Percentiles rank a stretch among this genome's conserved stretches.
Conservation (phyloP, 2,888 invertebrate species). For the Venusia cambrica region DNA sequence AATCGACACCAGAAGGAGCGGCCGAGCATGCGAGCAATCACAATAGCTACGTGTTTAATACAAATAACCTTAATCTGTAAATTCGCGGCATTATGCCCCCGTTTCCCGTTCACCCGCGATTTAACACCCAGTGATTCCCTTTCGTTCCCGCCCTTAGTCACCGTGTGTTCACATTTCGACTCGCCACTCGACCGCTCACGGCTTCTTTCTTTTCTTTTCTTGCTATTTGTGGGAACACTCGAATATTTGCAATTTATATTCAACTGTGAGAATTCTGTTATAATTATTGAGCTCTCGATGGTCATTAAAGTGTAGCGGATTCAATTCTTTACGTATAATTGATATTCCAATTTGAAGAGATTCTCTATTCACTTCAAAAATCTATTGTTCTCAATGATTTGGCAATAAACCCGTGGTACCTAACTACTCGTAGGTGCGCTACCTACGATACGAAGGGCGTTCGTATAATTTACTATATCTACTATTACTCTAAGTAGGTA, state of each 20-base stretch:
- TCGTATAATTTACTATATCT: too few relatives aligned
- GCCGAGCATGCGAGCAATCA: slow-evolving; percentile 51
- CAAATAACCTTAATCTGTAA: slow-evolving; percentile 69
- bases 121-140: slow-evolving; percentile 56
- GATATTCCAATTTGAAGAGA: slow-evolving; percentile 31
- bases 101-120: slow-evolving; percentile 63
- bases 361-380: too few relatives aligned
- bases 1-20: slow-evolving; percentile 47
- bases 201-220: slow-evolving; percentile 45
- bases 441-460: too few relatives aligned
- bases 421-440: too few relatives aligned
- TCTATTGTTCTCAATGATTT: slow-evolving; percentile 45
- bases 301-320: slow-evolving; percentile 41
- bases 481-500: too few relatives aligned
- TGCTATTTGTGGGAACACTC: slow-evolving; percentile 68
- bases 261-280: slow-evolving; percentile 60
- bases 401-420: too few relatives aligned
- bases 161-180: slow-evolving; percentile 33
- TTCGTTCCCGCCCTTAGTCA: slow-evolving; percentile 53
- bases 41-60: slow-evolving; percentile 64
- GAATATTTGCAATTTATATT: slow-evolving; percentile 55
- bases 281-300: slow-evolving; percentile 50
- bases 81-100: slow-evolving; percentile 55
- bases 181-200: slow-evolving; percentile 63
- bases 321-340: slow-evolving; percentile 44